A percentile compares a stretch with the other conserved stretches of the same genome.
phyloP scores from a whole-genome alignment of 2,888 invertebrate genomes.

The Hanleya hanleyi region DNA sequence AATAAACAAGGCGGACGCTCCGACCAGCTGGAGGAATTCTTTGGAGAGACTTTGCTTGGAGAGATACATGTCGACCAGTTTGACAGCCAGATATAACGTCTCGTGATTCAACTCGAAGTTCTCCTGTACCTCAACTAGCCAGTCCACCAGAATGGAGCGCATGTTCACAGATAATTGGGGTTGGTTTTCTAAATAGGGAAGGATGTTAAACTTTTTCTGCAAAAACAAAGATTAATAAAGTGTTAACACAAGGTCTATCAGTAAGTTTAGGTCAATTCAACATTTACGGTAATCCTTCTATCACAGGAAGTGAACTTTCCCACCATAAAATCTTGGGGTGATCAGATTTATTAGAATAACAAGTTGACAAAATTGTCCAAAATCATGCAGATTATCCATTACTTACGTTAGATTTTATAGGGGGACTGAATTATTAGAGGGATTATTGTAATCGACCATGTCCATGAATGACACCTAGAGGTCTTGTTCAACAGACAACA shows the following conservation, averaged over 20 bases:
- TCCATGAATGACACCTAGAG: too few relatives aligned
- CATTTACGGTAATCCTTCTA: neutral
- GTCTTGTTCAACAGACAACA: too few relatives aligned
- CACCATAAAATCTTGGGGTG: too few relatives aligned
- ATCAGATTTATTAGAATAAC: too few relatives aligned
- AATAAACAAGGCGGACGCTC: constrained; percentile 93
- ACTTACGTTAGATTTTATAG: neutral
- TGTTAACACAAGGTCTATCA: neutral
- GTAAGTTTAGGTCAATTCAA: neutral
- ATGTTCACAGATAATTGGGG: constrained; percentile 87
- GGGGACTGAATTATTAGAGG: too few relatives aligned
- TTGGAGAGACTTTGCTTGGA: constrained; percentile 79
- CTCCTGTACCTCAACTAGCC: constrained; percentile 98
- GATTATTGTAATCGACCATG: too few relatives aligned
- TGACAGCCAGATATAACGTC: constrained; percentile 96
- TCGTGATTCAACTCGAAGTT: constrained; percentile 97
- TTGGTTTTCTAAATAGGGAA: constrained; percentile 87
- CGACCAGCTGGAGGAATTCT: constrained; percentile 91
- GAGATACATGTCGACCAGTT: constrained; percentile 93
- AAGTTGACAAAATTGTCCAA: too few relatives aligned
- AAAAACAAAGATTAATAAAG: constrained; percentile 48
- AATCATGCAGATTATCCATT: constrained; percentile 5
- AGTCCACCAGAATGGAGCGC: constrained; percentile 95
- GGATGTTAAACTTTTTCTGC: constrained; percentile 81
- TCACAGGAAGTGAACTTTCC: too few relatives aligned